Conservation (phyloP, 2,797 vertebrate species). For the Microchirus variegatus region DNA sequence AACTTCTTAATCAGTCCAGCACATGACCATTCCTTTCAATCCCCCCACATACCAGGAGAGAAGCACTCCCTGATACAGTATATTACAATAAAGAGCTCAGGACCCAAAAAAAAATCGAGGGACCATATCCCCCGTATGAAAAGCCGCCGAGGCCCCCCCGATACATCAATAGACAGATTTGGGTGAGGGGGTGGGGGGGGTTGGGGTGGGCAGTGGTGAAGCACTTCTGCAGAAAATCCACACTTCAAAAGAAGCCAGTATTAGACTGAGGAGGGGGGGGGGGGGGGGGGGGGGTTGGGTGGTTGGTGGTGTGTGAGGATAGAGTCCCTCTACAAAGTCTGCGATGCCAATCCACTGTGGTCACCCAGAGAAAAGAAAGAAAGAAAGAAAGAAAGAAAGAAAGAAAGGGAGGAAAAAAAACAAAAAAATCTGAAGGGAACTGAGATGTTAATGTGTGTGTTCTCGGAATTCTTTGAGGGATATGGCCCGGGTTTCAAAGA, state of each 20-base stretch:
- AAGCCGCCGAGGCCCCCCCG: conserved; percentile 60
- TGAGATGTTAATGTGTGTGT: conserved; percentile 51
- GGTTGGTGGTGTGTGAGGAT: conserved; percentile 31
- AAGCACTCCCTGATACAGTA: conserved; percentile 79
- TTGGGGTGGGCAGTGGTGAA: conserved; percentile 42
- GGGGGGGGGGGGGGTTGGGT: no score
- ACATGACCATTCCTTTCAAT: conserved; percentile 78
- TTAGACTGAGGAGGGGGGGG: conserved; percentile 45
- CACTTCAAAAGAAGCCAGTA: conserved; percentile 75
- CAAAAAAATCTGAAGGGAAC: conserved; percentile 16
- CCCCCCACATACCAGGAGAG: conserved; percentile 77
- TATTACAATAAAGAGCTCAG: conserved; percentile 79
- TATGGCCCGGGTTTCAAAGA: conserved; percentile 41
- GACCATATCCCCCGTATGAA: conserved; percentile 62
- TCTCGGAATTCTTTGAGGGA: conserved; percentile 63
- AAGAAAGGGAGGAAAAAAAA: conserved; percentile 28
- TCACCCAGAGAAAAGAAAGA: conserved; percentile 55
- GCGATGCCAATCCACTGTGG: conserved; percentile 61
- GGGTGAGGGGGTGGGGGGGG: conserved; percentile 51
- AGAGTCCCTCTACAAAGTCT: conserved; percentile 60
- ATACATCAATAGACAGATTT: conserved; percentile 78
- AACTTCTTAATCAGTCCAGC: conserved; percentile 79
- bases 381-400: conserved; percentile 31
- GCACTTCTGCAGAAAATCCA: conserved; percentile 75
- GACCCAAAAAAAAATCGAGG: conserved; percentile 60